Conservation (phyloP, 2,888 invertebrate species). For the Mayetiola destructor region DNA sequence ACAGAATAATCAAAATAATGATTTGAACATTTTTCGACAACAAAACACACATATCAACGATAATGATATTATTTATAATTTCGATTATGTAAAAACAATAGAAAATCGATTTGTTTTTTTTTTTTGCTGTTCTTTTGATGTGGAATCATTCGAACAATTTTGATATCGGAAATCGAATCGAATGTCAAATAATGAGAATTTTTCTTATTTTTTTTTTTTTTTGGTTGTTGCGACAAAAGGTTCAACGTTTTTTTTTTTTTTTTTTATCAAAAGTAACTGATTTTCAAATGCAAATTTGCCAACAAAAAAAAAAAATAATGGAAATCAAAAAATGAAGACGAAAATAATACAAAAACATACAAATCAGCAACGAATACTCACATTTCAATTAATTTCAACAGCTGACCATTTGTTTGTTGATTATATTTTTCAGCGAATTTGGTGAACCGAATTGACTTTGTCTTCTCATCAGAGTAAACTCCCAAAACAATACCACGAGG, state of each 20-base stretch:
- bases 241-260: too few relatives aligned
- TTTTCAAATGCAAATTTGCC: neutral
- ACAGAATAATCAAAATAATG: too few relatives aligned
- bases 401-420: slow-evolving; percentile 17
- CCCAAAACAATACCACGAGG: slow-evolving; percentile 20
- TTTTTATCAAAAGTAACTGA: neutral
- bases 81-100: too few relatives aligned
- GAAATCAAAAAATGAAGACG: neutral
- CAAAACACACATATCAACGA: too few relatives aligned
- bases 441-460: slow-evolving; percentile 16
- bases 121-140: too few relatives aligned
- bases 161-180: too few relatives aligned
- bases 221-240: too few relatives aligned
- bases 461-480: slow-evolving; percentile 17
- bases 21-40: too few relatives aligned
- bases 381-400: slow-evolving; percentile 18
- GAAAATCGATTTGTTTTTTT: too few relatives aligned
- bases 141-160: too few relatives aligned
- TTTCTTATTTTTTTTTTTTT: neutral
- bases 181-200: too few relatives aligned
- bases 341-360: neutral
- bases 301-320: slow-evolving; percentile 2
- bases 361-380: slow-evolving; percentile 16
- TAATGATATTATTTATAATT: too few relatives aligned
- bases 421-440: slow-evolving; percentile 18